A percentile compares a stretch with the other conserved stretches of the same genome.
These are phyloP conservation scores for Phyto melanocephala DNA, from an alignment of 2,888 invertebrate species.

Conservation along the genomic window DNA sequence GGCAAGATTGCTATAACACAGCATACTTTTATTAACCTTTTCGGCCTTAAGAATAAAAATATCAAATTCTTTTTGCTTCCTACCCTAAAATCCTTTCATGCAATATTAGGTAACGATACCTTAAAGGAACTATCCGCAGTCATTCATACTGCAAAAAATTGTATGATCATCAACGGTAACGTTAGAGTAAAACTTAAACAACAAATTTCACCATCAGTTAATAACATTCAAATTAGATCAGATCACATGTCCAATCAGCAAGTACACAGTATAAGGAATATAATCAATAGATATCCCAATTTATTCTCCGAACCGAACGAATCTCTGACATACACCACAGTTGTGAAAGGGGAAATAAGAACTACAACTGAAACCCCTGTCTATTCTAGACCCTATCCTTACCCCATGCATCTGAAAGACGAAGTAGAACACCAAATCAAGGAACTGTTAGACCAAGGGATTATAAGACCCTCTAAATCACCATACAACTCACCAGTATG, in stretches of 20 bases:
- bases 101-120: neutral
- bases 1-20: slow-evolving; percentile 21
- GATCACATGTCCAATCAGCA: neutral
- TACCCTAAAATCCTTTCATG: slow-evolving; percentile 1
- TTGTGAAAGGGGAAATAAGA: neutral
- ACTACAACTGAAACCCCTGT: neutral
- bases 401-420: slow-evolving; percentile 10
- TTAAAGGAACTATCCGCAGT: neutral
- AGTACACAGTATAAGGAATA: neutral
- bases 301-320: neutral
- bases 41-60: neutral
- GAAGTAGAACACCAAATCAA: slow-evolving; percentile 21
- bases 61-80: slow-evolving; percentile 16
- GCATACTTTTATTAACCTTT: slow-evolving; percentile 24
- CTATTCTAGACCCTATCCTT: slow-evolving; percentile 17
- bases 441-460: neutral
- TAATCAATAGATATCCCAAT: neutral
- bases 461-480: slow-evolving; percentile 8
- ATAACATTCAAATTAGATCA: neutral
- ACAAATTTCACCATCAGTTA: neutral
- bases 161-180: neutral
- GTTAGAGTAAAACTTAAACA: neutral
- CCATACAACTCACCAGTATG: slow-evolving; percentile 14
- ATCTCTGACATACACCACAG: slow-evolving; percentile 19
- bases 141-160: neutral